Evolutionary conservation across 2,113 vertebrate species (phyloP), one percentile per base, ranked within the genome.

Genomic region (Lagopus muta): DNA sequence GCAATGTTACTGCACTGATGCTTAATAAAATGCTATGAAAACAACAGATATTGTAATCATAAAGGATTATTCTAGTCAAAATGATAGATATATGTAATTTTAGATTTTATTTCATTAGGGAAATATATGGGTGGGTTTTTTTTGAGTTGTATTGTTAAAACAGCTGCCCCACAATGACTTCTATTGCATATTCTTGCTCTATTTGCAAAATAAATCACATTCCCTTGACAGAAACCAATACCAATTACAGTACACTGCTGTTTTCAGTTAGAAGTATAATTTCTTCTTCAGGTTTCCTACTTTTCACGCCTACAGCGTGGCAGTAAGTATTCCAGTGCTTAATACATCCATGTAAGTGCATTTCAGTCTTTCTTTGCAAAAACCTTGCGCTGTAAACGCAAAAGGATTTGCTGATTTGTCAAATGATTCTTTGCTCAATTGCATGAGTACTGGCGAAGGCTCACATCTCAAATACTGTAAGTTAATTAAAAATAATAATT

Each of bases 151-250:
- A 4, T 45, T 78, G 7, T 85, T 73, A 79, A 85, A 73, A 10
- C 43, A 79, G 34, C 45, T 88, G 55, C 10, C 48, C 30, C 24
- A 40, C 2, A 2, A 24, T 86, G 34, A 48, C 25, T 88, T 86
- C 18, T 69, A 21, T 47, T 83, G 20, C 34, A n/a, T 77, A 60
- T 83, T 81, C 48, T 61, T 13, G 1, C 74, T 83, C 76, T 83
- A 6, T 86, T 94, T 80, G 58, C 61, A 75, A 86, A 38, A 75
- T 86, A 78, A 90, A 94, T 88, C 43, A 13, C 19, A n/a, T 60
- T 95, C 28, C 6, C 30, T 82, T 82, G 34, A 69, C 43, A 86
- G 24, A 20, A 75, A 20, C 32, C 52, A 93, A 74, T 81, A 20
- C 65, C 61, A 69, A 8, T 28, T 91, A 52, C 32, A 74, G 32